Evolutionary conservation across 2,797 vertebrate species (phyloP), one percentile per base, ranked within the genome.

Genomic region (Okamejei kenojei): DNA sequence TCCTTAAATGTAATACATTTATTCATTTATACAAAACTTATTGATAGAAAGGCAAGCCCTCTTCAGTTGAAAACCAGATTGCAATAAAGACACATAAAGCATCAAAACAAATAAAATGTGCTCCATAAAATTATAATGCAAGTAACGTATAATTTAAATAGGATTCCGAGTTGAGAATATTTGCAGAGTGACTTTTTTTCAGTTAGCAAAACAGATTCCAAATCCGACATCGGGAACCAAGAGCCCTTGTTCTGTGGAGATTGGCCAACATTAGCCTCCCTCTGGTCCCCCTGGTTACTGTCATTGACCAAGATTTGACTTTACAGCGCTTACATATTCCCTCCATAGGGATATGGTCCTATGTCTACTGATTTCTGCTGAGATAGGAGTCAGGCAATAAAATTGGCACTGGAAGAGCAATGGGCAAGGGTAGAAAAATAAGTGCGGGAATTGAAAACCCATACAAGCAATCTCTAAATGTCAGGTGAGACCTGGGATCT

Each of bases 11-110:
- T 76, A 92, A 74, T 68, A 9, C 35, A 54, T 90, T 90, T 73
- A 71, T 71, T 90, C 68, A 71, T 90, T 90, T 90, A 90, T 90
- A 71, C 29, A 90, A 71, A 90, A 90, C 88, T 90, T 90, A 90
- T 26, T 73, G 86, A 71, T 71, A 73, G 17, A 73, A 65, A 90
- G 35, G 68, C n/a, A 68, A 90, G 71, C 21, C 35, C 35, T 45
- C 38, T 92, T 54, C 73, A 92, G 71, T 76, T 92, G 35, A 92
- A 92, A 74, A 71, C 71, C 38, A 76, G 71, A 54, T n/a, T 74
- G 23, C 71, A 54, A 76, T 19, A 88, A 10, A 88, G 32, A 88
- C 63, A 61, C 79, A 68, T 17, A 92, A 92, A 76, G 71, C 90
- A 92, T 58, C 13, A 54, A 45, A 92, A 92, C 45, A 92, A 92